phyloP scores from a whole-genome alignment of 1,140 invertebrate species.

The Aradophagus sp. region DNA sequence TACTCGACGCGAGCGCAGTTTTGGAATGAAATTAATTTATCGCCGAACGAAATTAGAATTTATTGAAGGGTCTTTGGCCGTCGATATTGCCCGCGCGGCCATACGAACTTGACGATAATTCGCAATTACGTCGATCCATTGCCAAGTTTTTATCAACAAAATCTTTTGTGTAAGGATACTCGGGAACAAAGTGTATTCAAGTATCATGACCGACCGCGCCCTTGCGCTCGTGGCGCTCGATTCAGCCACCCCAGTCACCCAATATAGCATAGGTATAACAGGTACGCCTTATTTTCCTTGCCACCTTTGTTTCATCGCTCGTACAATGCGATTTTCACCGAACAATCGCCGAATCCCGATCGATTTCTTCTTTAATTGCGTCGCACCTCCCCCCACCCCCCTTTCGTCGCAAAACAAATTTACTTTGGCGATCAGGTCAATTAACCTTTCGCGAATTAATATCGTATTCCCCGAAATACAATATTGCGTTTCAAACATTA shows the following conservation, averaged over 20 bases:
- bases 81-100: slow-evolving; percentile 1
- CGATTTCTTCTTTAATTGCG: slow-evolving; percentile 14
- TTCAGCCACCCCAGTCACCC: slow-evolving; percentile 53
- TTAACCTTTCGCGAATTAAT: no score
- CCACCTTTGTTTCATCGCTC: slow-evolving; percentile 37
- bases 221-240: slow-evolving; percentile 55
- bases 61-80: no score
- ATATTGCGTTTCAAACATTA: no score
- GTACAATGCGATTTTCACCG: no score
- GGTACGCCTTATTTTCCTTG: slow-evolving; percentile 48
- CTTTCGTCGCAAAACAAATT: no score
- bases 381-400: background rate
- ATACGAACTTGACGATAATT: slow-evolving; percentile 16
- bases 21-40: slow-evolving; percentile 30
- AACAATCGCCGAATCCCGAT: slow-evolving; percentile 15
- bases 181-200: slow-evolving; percentile 51
- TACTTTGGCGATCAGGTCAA: no score
- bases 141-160: slow-evolving; percentile 39
- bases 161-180: slow-evolving; percentile 45
- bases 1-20: slow-evolving; percentile 15
- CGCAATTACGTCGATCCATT: slow-evolving; percentile 29
- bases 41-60: slow-evolving; percentile 17
- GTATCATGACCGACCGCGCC: slow-evolving; percentile 56
- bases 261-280: slow-evolving; percentile 58
- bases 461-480: no score